Conservation (phyloP, 2,113 vertebrate species). For the Aldabrachelys gigantea region DNA sequence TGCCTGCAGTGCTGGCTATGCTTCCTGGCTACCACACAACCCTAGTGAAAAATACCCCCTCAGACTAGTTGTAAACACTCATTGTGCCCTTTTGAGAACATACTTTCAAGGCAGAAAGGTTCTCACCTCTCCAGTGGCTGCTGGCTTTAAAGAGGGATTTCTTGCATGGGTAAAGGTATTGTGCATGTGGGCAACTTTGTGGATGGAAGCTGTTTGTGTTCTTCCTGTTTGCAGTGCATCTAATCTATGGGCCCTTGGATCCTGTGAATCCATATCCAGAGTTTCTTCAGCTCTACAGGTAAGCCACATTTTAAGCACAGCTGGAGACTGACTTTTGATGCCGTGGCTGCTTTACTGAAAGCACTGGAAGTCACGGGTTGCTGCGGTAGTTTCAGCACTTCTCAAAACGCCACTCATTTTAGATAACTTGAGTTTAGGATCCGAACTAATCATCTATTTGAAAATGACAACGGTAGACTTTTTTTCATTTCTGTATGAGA, state of each 20-base stretch:
- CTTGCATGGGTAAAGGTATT: background rate
- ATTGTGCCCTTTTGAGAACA: background rate
- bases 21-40: background rate
- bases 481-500: too few species aligned
- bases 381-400: background rate
- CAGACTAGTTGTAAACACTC: background rate
- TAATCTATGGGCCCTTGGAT: constrained; percentile 95
- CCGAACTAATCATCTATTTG: background rate
- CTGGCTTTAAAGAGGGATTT: background rate
- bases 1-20: background rate
- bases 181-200: background rate
- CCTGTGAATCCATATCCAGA: constrained; percentile 92
- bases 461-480: background rate
- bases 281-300: constrained; percentile 93
- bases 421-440: background rate
- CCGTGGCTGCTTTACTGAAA: background rate
- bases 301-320: constrained; percentile 43
- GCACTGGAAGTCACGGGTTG: background rate
- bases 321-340: background rate
- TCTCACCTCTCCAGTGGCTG: background rate
- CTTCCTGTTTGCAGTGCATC: constrained; percentile 86
- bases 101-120: background rate
- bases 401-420: background rate
- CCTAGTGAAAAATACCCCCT: background rate
- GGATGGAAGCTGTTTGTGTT: background rate